These are phyloP conservation scores for Caranx melampygus DNA, from an alignment of 2,113 vertebrate genomes.

Conservation along the genomic window DNA sequence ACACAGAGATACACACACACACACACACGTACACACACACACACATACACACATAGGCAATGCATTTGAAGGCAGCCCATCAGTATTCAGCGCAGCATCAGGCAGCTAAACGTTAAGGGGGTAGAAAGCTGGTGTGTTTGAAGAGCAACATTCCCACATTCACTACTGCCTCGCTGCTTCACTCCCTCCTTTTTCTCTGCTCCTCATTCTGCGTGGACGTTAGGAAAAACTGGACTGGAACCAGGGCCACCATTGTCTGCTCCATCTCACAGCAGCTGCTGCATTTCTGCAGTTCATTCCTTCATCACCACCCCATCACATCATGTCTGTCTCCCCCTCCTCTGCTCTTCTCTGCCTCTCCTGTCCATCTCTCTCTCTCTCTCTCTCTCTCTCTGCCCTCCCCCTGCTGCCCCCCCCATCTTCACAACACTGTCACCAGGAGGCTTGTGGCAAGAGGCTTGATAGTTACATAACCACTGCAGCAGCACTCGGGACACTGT, in stretches of 20 bases:
- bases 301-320: constrained; percentile 64
- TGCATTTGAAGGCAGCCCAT: constrained; percentile 60
- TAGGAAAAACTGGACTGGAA: constrained; percentile 55
- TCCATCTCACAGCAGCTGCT: constrained; percentile 50
- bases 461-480: constrained; percentile 80
- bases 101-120: constrained; percentile 48
- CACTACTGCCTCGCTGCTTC: constrained; percentile 37
- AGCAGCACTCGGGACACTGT: constrained; percentile 64
- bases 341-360: constrained; percentile 42
- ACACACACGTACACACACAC: constrained; percentile 6
- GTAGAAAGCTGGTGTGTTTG: constrained; percentile 50
- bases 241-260: constrained; percentile 36
- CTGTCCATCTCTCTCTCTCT: constrained; percentile 38
- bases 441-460: constrained; percentile 74
- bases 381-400: constrained; percentile 40
- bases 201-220: constrained; percentile 21
- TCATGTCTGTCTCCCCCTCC: constrained; percentile 48
- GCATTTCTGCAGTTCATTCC: constrained; percentile 51
- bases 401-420: constrained; percentile 36
- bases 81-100: constrained; percentile 72
- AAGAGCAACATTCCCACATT: constrained; percentile 51
- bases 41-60: neutral
- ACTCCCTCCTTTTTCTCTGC: constrained; percentile 24
- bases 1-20: constrained; percentile 9
- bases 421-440: constrained; percentile 69